Evolutionary conservation across 2,797 vertebrate genomes (phyloP).

Genomic region (Gobio occitaniae): DNA sequence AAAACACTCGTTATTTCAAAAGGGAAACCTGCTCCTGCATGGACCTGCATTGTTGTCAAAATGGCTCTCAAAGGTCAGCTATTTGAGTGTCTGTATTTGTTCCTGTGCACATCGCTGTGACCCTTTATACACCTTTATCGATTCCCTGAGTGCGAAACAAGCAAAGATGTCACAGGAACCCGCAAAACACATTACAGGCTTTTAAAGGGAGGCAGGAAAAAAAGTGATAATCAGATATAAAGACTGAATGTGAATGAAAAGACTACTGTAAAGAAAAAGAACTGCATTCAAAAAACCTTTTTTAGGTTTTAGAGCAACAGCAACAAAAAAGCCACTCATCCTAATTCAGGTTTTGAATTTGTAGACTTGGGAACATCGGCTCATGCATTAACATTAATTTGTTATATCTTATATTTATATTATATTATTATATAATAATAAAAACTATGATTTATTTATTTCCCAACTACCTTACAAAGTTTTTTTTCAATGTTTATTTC

Average conservation of each 20-base stretch:
- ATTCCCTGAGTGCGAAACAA: slow-evolving; percentile 35
- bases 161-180: slow-evolving; percentile 29
- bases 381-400: not conserved
- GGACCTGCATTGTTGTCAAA: slow-evolving; percentile 49
- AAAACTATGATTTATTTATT: no score
- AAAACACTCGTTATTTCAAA: slow-evolving; percentile 59
- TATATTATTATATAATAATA: no score
- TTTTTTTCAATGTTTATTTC: no score
- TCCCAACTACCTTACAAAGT: no score
- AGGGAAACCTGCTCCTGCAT: slow-evolving; percentile 49
- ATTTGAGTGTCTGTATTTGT: slow-evolving; percentile 45
- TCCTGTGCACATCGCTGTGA: slow-evolving; percentile 15
- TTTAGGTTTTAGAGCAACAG: not conserved
- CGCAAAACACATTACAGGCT: slow-evolving; percentile 19
- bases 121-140: slow-evolving; percentile 39
- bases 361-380: not conserved
- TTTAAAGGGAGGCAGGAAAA: slow-evolving; percentile 1
- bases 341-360: not conserved
- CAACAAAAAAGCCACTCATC: not conserved
- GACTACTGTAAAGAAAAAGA: slow-evolving; percentile 17
- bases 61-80: slow-evolving; percentile 58
- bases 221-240: slow-evolving; percentile 32
- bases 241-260: slow-evolving; percentile 14
- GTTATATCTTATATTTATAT: not conserved
- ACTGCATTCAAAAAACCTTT: not conserved